Evolutionary conservation across 2,797 vertebrate genomes (phyloP).

Genomic region (Etheostoma nigrum): DNA sequence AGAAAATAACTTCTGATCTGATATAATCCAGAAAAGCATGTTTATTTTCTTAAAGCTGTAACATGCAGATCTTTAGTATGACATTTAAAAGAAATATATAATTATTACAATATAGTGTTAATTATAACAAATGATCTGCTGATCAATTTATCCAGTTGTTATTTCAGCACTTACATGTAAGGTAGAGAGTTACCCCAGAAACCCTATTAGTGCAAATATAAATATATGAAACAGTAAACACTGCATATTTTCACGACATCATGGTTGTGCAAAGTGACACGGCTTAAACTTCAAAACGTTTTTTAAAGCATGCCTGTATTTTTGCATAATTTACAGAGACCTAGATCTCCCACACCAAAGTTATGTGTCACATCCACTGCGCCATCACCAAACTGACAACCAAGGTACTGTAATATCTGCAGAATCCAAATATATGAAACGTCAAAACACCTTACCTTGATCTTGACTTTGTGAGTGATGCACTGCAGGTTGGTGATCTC

Average conservation of each 20-base stretch:
- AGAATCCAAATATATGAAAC: neutral
- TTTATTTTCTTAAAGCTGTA: neutral
- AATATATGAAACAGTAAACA: neutral
- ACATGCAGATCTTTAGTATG: neutral
- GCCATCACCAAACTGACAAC: too few species aligned
- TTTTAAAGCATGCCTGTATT: neutral
- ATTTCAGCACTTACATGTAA: neutral
- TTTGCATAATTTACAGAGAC: neutral
- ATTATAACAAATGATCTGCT: neutral
- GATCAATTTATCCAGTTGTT: neutral
- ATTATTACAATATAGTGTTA: neutral
- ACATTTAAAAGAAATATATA: too few species aligned
- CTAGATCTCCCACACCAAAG: too few species aligned
- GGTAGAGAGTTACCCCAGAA: neutral
- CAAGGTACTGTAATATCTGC: neutral
- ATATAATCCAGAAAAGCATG: neutral
- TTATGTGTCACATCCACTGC: too few species aligned
- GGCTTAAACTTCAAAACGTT: neutral
- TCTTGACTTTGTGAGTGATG: constrained; percentile 83
- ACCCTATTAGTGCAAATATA: neutral
- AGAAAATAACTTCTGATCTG: neutral
- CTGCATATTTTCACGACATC: too few species aligned
- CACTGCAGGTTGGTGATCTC: constrained; percentile 81
- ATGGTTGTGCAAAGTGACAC: neutral
- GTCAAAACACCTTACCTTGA: constrained; percentile 81